A percentile compares a stretch with the other conserved stretches of the same genome.
phyloP scores from a whole-genome alignment of 2,888 invertebrate species.

The Isoperla grammatica region DNA sequence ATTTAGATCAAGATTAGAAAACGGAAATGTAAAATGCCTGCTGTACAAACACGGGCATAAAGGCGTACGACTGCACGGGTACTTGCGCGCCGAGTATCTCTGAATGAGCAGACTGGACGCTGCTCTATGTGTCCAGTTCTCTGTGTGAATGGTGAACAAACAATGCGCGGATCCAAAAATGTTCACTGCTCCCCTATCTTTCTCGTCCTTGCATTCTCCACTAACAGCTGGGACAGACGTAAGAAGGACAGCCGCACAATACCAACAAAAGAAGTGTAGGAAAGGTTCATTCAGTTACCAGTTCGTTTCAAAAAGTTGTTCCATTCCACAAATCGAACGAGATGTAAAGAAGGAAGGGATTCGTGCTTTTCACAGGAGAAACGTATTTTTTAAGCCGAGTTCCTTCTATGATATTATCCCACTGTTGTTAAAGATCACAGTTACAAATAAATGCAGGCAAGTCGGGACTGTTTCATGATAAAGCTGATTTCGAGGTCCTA shows the following conservation, averaged over 20 bases:
- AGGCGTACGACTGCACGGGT: no score
- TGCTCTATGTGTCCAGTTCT: no score
- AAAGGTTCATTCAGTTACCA: slow-evolving; percentile 22
- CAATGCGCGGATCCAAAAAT: slow-evolving; percentile 12
- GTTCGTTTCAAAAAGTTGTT: slow-evolving; percentile 21
- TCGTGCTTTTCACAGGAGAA: not conserved
- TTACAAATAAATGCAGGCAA: slow-evolving; percentile 15
- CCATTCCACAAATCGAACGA: slow-evolving; percentile 20
- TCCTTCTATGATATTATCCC: slow-evolving; percentile 6
- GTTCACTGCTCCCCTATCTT: slow-evolving; percentile 8
- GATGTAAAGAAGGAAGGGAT: slow-evolving; percentile 8
- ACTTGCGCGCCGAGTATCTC: no score
- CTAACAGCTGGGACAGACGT: slow-evolving; percentile 19
- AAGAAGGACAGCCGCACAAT: slow-evolving; percentile 19
- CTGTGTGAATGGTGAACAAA: slow-evolving; percentile 5
- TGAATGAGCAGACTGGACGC: no score
- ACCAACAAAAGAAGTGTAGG: slow-evolving; percentile 13
- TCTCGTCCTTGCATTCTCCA: not conserved
- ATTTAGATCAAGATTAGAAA: no score
- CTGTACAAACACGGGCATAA: no score
- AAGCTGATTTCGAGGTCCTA: slow-evolving; percentile 13
- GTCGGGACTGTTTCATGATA: slow-evolving; percentile 12
- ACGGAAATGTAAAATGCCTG: no score
- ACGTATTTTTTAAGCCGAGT: slow-evolving; percentile 17
- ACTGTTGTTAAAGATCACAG: not conserved